A percentile compares a stretch with the other conserved stretches of the same genome.
These are phyloP conservation scores for Stichodactyla helianthus DNA, from an alignment of 64 coral and sea anemone genomes.

Conservation along the genomic window DNA sequence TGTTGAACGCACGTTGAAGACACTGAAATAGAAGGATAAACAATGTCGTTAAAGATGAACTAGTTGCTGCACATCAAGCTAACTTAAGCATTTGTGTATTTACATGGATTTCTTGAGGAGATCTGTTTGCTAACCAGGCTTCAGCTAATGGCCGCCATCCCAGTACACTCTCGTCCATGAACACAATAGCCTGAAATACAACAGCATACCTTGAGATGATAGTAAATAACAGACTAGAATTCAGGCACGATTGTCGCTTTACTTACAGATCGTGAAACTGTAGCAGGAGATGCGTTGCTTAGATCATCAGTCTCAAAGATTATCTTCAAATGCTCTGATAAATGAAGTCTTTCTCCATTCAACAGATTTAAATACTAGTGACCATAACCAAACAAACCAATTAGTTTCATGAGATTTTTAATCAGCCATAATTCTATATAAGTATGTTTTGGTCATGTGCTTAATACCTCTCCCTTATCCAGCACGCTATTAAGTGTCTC, in stretches of 20 bases:
- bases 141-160: constrained; percentile 95
- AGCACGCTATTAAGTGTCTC: constrained; percentile 87
- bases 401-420: background rate
- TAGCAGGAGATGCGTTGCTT: constrained; percentile 78
- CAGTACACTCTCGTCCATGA: constrained; percentile 84
- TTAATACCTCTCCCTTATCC: constrained; percentile 89
- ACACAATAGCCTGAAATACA: constrained; percentile 64
- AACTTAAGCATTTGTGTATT: background rate
- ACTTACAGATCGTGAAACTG: constrained; percentile 88
- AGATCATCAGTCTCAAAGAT: constrained; percentile 94
- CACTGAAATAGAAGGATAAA: constrained; percentile 32
- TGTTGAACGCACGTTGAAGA: constrained; percentile 83
- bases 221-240: background rate
- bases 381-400: background rate
- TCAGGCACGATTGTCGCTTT: background rate
- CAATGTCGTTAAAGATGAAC: background rate
- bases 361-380: constrained; percentile 86
- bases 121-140: constrained; percentile 81
- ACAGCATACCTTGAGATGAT: background rate
- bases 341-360: constrained; percentile 74
- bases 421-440: background rate
- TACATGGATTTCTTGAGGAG: constrained; percentile 78
- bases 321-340: constrained; percentile 89
- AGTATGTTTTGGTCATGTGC: background rate
- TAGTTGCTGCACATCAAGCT: no score